Base-by-base conservation (phyloP, 2,113 vertebrate genomes). In the Trochalopteron elliotii region DNA sequence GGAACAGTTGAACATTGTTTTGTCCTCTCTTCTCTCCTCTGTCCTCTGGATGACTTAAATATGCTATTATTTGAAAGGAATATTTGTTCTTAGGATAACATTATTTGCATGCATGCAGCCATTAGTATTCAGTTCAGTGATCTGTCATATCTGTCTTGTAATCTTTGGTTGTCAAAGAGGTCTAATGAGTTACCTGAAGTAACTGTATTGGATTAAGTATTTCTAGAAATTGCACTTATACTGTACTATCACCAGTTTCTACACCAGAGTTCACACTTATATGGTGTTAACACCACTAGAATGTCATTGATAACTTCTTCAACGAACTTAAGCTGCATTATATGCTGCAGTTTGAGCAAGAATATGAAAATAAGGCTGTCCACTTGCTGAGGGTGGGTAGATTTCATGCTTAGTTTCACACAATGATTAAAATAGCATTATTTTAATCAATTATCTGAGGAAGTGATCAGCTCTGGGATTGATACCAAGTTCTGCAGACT, bases 391-490 rank as follows among this genome's bases (percentile, higher is more conserved):
- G 39, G 12, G 55, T 94, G 33, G 17, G 35, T 84, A 74, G 50
- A 87, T 91, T 94, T 93, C 63, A 85, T 0, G 16, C 63, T 70
- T 85, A 89, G 77, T 95, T 96, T 93, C 78, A 49, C 63, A 44
- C 63, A 71, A 2, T 83, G 49, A 85, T 85, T 93, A 53, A 65
- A 83, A 61, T 11, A 79, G 42, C 9, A 1, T 65, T 84, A 42
- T 89, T 93, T 87, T 90, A 72, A 70, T 90, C 65, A 79, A 28
- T 96, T 92, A 89, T 37, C 75, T 55, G 59, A 91, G 55, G 63
- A 93, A 83, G 55, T 91, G 61, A 83, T 94, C 25, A 80, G 27
- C 31, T 95, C 28, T 94, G 63, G 37, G 28, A n/a, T 30, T 93
- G 37, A 53, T 85, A 84, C 25, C 15, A 47, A 49, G 21, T 80